Evolutionary conservation across 1,140 invertebrate species (phyloP).

Genomic region (Ceratitis capitata): DNA sequence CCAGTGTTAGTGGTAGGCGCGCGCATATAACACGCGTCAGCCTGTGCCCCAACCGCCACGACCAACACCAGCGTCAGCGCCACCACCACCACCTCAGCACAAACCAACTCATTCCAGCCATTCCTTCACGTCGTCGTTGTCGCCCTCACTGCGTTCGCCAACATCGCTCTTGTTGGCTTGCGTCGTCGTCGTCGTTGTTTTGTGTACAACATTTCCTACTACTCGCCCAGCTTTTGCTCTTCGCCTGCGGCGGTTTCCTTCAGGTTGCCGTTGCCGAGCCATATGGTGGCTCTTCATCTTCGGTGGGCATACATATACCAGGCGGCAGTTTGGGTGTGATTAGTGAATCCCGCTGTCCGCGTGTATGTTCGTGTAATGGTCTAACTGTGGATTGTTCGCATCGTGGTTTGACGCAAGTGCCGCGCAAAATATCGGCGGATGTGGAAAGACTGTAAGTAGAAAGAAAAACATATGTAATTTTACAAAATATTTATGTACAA

Average conservation of each 20-base stretch:
- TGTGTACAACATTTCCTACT: neutral
- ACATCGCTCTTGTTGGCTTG: neutral
- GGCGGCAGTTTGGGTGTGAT: constrained; percentile 59
- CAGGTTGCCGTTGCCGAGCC: constrained; percentile 51
- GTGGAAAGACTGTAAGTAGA: constrained; percentile 86
- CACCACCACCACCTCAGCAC: neutral
- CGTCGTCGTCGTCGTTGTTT: neutral
- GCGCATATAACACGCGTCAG: neutral
- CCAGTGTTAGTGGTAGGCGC: neutral
- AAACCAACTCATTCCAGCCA: neutral
- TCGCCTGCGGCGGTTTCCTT: constrained; percentile 7
- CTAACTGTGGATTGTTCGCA: constrained; percentile 84
- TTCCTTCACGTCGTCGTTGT: neutral
- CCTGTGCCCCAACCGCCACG: neutral
- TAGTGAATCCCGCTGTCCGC: constrained; percentile 72
- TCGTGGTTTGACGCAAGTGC: constrained; percentile 80
- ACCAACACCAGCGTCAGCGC: neutral
- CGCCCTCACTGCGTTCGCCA: neutral
- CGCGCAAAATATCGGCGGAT: constrained; percentile 77
- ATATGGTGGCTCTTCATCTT: constrained; percentile 58
- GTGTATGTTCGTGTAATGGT: constrained; percentile 80
- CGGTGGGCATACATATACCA: constrained; percentile 63
- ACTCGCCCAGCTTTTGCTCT: neutral
- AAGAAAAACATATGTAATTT: neutral
- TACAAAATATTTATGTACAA: neutral